Evolutionary conservation across 2,888 invertebrate genomes (phyloP).

Genomic region (Smittia aterrima): DNA sequence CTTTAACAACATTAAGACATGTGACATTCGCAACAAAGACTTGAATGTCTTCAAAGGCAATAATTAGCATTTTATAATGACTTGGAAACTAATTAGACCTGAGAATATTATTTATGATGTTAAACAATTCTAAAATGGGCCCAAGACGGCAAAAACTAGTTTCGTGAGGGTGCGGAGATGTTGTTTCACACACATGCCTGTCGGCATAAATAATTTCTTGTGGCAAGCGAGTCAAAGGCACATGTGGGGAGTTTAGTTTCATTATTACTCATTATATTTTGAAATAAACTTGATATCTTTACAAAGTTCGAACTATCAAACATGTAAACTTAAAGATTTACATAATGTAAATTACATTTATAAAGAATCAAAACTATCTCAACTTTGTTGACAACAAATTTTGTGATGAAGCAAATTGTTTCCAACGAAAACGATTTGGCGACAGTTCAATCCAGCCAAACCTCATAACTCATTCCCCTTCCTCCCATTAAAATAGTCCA

Average conservation of each 20-base stretch:
- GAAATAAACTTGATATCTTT: constrained; percentile 12
- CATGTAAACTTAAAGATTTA: too few relatives aligned
- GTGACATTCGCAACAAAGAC: not conserved
- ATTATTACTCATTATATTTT: not conserved
- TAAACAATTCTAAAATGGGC: constrained; percentile 18
- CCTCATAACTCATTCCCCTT: not conserved
- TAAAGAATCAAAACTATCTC: too few relatives aligned
- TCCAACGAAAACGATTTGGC: too few relatives aligned
- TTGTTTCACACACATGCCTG: constrained; percentile 25
- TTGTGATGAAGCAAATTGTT: too few relatives aligned
- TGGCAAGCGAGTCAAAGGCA: constrained; percentile 24
- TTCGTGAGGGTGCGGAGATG: not conserved
- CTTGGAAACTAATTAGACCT: constrained; percentile 25
- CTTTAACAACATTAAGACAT: constrained; percentile 13
- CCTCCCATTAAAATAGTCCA: too few relatives aligned
- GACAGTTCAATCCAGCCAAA: not conserved
- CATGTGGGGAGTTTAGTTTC: not conserved
- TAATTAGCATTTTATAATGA: constrained; percentile 37
- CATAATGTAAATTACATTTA: too few relatives aligned
- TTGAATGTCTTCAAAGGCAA: constrained; percentile 37
- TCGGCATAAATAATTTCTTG: constrained; percentile 30
- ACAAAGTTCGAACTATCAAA: not conserved
- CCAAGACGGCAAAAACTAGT: constrained; percentile 26
- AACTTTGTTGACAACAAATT: too few relatives aligned
- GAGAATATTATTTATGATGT: constrained; percentile 27